A percentile compares a stretch with the other conserved stretches of the same genome.
Conservation (phyloP, 2,888 invertebrate genomes). For the Rhopalosiphum nymphaeae region DNA sequence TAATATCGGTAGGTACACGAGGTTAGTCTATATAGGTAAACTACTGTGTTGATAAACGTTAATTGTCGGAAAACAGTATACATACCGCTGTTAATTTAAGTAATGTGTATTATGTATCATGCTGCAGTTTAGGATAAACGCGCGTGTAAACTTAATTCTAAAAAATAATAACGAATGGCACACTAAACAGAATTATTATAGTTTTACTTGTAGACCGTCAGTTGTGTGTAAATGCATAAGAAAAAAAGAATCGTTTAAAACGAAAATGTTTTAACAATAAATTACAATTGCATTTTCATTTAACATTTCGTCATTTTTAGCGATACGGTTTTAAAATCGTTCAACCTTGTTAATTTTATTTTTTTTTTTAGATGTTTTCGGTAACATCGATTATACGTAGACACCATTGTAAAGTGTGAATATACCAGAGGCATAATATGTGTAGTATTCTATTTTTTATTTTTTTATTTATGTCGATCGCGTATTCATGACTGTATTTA, state of each 20-base stretch:
- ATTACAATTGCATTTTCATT: constrained; percentile 30
- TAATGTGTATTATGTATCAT: neutral
- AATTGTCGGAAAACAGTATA: neutral
- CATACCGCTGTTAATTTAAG: neutral
- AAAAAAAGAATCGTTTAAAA: neutral
- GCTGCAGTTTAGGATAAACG: neutral
- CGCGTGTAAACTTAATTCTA: neutral
- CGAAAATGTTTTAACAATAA: constrained; percentile 20
- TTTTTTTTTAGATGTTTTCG: constrained; percentile 23
- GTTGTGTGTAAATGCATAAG: neutral
- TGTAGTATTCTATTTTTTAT: neutral
- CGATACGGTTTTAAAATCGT: constrained; percentile 40
- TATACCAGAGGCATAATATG: neutral
- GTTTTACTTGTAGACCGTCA: neutral
- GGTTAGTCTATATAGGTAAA: neutral
- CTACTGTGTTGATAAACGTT: neutral
- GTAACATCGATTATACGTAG: constrained; percentile 20
- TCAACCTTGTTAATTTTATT: constrained; percentile 36
- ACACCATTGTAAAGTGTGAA: constrained; percentile 34
- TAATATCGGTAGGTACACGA: neutral
- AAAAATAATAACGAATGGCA: neutral
- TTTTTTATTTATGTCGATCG: neutral
- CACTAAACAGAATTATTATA: neutral
- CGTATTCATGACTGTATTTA: constrained; percentile 32
- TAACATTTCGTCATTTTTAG: constrained; percentile 33